Percentiles rank a stretch among this genome's conserved stretches.
These are phyloP conservation scores for Cinclus mexicanus DNA, from an alignment of 2,113 vertebrate genomes.

Conservation along the genomic window DNA sequence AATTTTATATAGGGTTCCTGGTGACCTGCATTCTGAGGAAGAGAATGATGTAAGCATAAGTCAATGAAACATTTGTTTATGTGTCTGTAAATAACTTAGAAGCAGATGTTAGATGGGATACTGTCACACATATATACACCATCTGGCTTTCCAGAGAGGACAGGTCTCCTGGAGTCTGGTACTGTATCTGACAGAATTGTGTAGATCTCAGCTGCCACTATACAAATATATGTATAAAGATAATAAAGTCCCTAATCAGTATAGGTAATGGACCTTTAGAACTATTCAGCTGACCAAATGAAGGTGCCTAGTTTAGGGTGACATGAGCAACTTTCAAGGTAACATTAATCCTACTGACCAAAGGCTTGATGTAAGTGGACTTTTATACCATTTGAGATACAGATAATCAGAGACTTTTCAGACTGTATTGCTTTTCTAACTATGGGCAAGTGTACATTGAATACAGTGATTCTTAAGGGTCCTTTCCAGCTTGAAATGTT, in stretches of 20 bases:
- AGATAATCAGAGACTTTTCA: neutral
- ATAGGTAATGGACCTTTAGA: neutral
- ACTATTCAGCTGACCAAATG: neutral
- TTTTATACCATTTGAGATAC: neutral
- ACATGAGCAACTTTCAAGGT: neutral
- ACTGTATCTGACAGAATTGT: neutral
- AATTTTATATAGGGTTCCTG: neutral
- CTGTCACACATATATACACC: fast-evolving
- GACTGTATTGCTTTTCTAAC: neutral
- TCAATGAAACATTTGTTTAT: neutral
- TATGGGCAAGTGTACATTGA: neutral
- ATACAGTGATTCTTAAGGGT: neutral
- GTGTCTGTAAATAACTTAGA: neutral
- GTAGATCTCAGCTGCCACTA: neutral
- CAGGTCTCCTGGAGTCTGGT: neutral
- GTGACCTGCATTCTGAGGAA: neutral
- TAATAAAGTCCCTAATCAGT: neutral
- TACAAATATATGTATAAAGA: neutral
- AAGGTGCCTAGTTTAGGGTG: neutral
- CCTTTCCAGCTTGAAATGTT: neutral
- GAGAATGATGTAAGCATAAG: neutral
- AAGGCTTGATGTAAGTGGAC: neutral
- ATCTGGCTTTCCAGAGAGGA: neutral
- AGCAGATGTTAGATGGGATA: neutral
- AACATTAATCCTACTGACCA: fast-evolving